Evolutionary conservation across 2,113 vertebrate species (phyloP), one percentile per base, ranked within the genome.

Genomic region (Rhea pennata): DNA sequence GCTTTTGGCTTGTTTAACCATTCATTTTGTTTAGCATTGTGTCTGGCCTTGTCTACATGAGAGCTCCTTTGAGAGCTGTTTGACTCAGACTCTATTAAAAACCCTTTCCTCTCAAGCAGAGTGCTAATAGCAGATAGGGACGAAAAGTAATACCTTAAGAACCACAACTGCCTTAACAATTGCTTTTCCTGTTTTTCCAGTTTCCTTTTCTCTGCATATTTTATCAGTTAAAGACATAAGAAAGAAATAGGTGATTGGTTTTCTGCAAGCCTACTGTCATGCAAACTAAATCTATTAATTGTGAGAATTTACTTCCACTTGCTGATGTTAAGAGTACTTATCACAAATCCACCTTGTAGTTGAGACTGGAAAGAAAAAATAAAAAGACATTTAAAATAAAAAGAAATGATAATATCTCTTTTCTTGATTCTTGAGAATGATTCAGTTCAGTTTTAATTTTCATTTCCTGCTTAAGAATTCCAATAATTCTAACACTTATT

Each of bases 271-370:
- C 14, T 91, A 59, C 79, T 33, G 39, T 74, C 42, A 62, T 42
- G 91, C 69, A 81, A 86, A 64, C 31, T 42, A 73, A 75, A 79
- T 46, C 33, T 62, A 51, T 77, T 66, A 54, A 27, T 86, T 88
- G 67, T 62, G 75, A 95, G 74, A 92, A 62, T 87, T 93, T 79
- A 40, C 39, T 94, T 93, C 33, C 29, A 53, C 5, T 79, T 95
- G 72, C 54, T 81, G 29, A 84, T 62, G 6, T 15, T 36, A 85
- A 85, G 29, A 66, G 20, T 42, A 72, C 65, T 66, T 88, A 31
- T 12, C 22, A 77, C 50, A 92, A 83, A 14, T 39, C 4, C 44
- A 39, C 7, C 4, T 61, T 65, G 31, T 3, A 70, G 8, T 13
- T 58, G 16, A 76, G 20, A 91, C 77, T 6, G 62, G 36, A 21